Base-by-base conservation (phyloP, 2,113 vertebrate species). In the Dipodomys merriami region DNA sequence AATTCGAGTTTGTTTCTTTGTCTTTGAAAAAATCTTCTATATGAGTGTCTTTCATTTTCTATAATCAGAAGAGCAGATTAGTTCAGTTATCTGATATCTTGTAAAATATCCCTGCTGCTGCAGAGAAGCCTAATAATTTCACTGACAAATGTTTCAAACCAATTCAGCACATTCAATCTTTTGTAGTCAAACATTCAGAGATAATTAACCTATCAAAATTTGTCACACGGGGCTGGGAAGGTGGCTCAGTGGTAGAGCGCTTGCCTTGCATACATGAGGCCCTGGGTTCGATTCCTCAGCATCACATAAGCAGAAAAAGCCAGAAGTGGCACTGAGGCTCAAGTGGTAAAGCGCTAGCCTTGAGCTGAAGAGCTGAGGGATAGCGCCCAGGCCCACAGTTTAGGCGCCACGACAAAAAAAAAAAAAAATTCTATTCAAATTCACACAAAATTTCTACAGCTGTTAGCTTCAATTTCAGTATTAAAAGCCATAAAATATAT, bases 1-100 rank as follows among this genome's bases (percentile, higher is more conserved):
- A 86, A 93, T 94, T 46, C 30, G 25, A 67, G 69, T 77, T 68
- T 57, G 78, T 77, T 78, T 86, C 83, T 65, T 96, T 96, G 20
- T 77, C 88, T 86, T 94, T 90, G n/a, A 87, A 84, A 94, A 87
- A 67, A 53, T 96, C 83, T 91, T 97, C 95, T 39, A 65, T 62
- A 7, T 94, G 92, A 62, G 20, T 73, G 39, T 93, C 94, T 86
- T 97, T 97, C 16, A 9, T 92, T 96, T 97, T 96, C 98, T 98
- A 94, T 15, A 94, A 94, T 6, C 97, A 94, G 39, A 20, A 1
- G 0, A 91, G 88, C 3, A 92, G 23, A 91, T 44, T 79, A 83
- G 88, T 81, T 95, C 72, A 94, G 53, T 35, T 77, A 69, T 22
- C 46, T 62, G n/a, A 2, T 80, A 35, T 53, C 22, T 86, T 73